Conservation (phyloP, 2,888 invertebrate species). For the Campoletis raptor region DNA sequence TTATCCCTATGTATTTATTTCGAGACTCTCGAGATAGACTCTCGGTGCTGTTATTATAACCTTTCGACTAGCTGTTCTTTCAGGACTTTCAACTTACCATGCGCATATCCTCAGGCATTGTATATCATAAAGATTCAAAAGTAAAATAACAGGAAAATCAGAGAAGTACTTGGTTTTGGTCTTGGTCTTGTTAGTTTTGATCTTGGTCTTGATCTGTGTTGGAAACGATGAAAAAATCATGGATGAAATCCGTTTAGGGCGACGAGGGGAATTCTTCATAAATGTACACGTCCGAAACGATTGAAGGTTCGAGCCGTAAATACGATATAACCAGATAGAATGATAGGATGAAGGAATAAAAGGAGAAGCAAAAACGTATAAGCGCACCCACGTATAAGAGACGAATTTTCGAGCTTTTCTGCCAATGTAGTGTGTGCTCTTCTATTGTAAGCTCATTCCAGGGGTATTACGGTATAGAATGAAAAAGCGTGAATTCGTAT, state of each 20-base stretch:
- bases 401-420: conserved; percentile 28
- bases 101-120: too few relatives aligned
- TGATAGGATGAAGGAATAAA: conserved; percentile 25
- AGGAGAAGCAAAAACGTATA: not conserved
- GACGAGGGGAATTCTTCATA: conserved; percentile 1
- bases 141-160: too few relatives aligned
- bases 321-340: conserved; percentile 55
- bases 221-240: not conserved
- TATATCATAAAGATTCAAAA: too few relatives aligned
- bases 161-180: too few relatives aligned
- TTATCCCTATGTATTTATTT: not conserved
- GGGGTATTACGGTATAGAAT: conserved; percentile 40
- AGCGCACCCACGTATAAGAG: not conserved
- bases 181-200: too few relatives aligned
- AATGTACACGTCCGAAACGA: conserved; percentile 68
- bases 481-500: conserved; percentile 6
- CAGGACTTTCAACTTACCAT: too few relatives aligned
- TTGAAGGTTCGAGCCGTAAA: conserved; percentile 73
- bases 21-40: not conserved
- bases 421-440: conserved; percentile 16
- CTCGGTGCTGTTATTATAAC: not conserved
- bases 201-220: too few relatives aligned
- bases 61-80: too few relatives aligned
- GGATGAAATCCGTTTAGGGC: not conserved
- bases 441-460: conserved; percentile 38